Evolutionary conservation across 2,888 invertebrate species (phyloP).

Genomic region (Adineta ricciae): DNA sequence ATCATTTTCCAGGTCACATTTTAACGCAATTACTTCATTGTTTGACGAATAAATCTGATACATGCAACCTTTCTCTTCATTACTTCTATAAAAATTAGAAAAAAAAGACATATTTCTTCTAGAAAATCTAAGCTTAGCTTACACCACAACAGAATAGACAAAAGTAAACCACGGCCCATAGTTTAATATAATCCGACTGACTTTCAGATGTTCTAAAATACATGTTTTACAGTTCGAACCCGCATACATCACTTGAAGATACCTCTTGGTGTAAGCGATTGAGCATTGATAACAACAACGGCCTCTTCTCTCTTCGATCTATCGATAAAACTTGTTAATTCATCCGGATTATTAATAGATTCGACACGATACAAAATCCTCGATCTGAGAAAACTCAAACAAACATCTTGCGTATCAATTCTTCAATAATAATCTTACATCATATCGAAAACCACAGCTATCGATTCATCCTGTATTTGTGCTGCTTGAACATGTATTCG

Average conservation of each 20-base stretch:
- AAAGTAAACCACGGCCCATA: conserved; percentile 8
- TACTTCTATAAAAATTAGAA: not conserved
- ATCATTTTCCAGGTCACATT: not conserved
- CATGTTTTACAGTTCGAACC: too few species aligned
- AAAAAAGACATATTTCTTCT: too few species aligned
- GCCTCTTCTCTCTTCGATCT: not conserved
- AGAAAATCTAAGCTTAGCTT: too few species aligned
- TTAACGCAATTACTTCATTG: not conserved
- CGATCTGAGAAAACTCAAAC: not conserved
- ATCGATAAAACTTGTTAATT: not conserved
- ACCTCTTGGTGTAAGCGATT: not conserved
- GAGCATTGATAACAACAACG: not conserved
- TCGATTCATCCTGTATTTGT: not conserved
- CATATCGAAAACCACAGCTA: not conserved
- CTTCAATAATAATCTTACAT: not conserved
- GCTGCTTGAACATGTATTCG: not conserved
- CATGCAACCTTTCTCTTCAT: not conserved
- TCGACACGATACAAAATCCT: not conserved
- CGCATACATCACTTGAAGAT: not conserved
- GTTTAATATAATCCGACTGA: not conserved
- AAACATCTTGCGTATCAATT: not conserved
- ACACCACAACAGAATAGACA: not conserved
- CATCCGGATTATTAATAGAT: not conserved
- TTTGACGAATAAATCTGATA: not conserved
- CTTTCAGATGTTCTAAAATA: not conserved